Conservation (phyloP, 1,140 invertebrate species). For the Drosophila micromelanica region DNA sequence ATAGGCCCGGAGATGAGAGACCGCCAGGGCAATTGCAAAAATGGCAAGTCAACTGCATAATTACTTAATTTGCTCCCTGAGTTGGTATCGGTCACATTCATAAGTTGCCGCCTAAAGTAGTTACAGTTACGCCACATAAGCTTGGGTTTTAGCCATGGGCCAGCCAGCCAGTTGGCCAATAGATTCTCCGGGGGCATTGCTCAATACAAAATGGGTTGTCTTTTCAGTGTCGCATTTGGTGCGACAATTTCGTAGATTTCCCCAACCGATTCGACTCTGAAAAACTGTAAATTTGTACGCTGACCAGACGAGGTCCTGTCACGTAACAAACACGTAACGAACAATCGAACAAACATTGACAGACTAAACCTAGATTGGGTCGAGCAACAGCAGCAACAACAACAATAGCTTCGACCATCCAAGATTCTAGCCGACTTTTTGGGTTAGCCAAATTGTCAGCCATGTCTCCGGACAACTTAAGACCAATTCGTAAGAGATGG, state of each 20-base stretch:
- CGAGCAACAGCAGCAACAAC: neutral
- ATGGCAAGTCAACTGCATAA: slow-evolving; percentile 78
- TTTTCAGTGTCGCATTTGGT: slow-evolving; percentile 72
- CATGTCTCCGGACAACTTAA: slow-evolving; percentile 46
- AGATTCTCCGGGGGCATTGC: slow-evolving; percentile 38
- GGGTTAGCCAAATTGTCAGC: slow-evolving; percentile 32
- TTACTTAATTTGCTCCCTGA: slow-evolving; percentile 71
- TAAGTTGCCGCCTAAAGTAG: slow-evolving; percentile 17
- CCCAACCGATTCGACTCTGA: slow-evolving; percentile 55
- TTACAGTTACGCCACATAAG: slow-evolving; percentile 18
- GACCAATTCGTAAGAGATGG: slow-evolving; percentile 34
- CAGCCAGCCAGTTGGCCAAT: slow-evolving; percentile 7
- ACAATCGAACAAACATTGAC: slow-evolving; percentile 67
- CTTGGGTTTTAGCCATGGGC: slow-evolving; percentile 12
- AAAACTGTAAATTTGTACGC: slow-evolving; percentile 76
- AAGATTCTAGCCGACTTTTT: slow-evolving; percentile 9
- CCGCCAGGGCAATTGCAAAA: slow-evolving; percentile 53
- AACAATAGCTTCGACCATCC: slow-evolving; percentile 1
- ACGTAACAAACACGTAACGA: slow-evolving; percentile 58
- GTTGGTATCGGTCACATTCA: slow-evolving; percentile 43
- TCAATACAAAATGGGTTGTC: slow-evolving; percentile 68
- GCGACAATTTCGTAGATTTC: slow-evolving; percentile 72
- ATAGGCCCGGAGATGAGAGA: slow-evolving; percentile 27
- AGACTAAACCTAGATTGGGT: slow-evolving; percentile 53
- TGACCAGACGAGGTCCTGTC: slow-evolving; percentile 69